phyloP scores from a whole-genome alignment of 2,797 vertebrate species.

The Helarctos malayanus region DNA sequence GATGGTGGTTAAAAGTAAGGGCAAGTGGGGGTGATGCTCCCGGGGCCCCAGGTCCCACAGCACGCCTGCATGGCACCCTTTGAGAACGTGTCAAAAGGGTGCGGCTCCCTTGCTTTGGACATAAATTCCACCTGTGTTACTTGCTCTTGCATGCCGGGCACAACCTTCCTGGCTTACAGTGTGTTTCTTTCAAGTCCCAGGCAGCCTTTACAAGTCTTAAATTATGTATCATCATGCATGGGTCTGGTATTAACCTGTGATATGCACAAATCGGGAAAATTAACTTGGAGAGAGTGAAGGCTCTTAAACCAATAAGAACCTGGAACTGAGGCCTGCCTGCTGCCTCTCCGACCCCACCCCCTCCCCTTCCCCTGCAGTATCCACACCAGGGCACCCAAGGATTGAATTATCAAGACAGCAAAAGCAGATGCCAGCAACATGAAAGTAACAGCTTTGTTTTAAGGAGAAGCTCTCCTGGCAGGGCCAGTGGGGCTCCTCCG shows the following conservation, averaged over 20 bases:
- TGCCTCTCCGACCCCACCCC: not conserved
- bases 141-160: constrained; percentile 71
- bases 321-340: not conserved
- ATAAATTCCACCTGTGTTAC: constrained; percentile 38
- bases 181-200: constrained; percentile 83
- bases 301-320: constrained; percentile 66
- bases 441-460: constrained; percentile 73
- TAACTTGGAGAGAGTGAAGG: constrained; percentile 60
- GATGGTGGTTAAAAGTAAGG: not conserved
- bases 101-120: constrained; percentile 26
- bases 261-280: constrained; percentile 68
- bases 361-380: not conserved
- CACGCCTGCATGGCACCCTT: not conserved
- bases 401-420: constrained; percentile 32
- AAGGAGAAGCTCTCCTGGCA: constrained; percentile 44
- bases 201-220: constrained; percentile 83
- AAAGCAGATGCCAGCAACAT: constrained; percentile 49
- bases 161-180: constrained; percentile 75
- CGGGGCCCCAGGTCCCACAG: fast-evolving
- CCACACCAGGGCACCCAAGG: constrained; percentile 48
- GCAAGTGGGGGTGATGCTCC: not conserved
- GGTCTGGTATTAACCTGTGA: constrained; percentile 83
- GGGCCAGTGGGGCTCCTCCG: not conserved
- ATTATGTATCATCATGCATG: constrained; percentile 83
- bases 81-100: constrained; percentile 18